Evolutionary conservation across 1,140 invertebrate genomes (phyloP).

Genomic region (Papilio aristodemus): DNA sequence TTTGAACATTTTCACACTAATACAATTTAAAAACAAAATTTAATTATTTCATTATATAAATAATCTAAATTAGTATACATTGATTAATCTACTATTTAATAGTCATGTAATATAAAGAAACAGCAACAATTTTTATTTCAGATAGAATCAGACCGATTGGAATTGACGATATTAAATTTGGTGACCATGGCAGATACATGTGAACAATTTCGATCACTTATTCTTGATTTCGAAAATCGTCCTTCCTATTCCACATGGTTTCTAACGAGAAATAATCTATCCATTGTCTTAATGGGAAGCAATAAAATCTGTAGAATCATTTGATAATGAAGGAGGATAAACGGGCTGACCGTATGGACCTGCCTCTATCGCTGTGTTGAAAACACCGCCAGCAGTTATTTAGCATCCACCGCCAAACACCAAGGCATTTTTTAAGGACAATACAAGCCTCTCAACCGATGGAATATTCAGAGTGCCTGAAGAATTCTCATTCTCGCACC

Average conservation of each 20-base stretch:
- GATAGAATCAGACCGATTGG: no score
- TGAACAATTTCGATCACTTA: background rate
- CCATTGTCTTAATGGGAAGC: conserved; percentile 50
- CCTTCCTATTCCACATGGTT: conserved; percentile 41
- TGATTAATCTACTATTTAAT: no score
- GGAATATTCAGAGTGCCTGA: conserved; percentile 74
- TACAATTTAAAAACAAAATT: conserved; percentile 55
- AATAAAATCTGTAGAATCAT: conserved; percentile 61
- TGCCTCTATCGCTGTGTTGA: conserved; percentile 53
- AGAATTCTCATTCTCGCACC: conserved; percentile 79
- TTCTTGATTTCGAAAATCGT: background rate
- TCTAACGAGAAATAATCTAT: conserved; percentile 40
- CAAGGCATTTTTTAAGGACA: conserved; percentile 76
- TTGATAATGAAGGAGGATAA: conserved; percentile 71
- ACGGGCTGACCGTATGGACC: conserved; percentile 44
- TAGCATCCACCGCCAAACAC: conserved; percentile 59
- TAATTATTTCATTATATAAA: conserved; percentile 46
- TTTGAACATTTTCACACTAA: conserved; percentile 61
- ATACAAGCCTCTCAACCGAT: conserved; percentile 69
- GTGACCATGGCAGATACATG: no score
- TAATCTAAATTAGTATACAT: no score
- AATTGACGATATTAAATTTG: no score
- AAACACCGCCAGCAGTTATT: conserved; percentile 63
- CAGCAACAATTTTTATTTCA: no score
- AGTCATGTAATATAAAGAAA: no score